These are phyloP conservation scores for Hydrophis major DNA, from an alignment of 2,797 vertebrate species.

Conservation along the genomic window DNA sequence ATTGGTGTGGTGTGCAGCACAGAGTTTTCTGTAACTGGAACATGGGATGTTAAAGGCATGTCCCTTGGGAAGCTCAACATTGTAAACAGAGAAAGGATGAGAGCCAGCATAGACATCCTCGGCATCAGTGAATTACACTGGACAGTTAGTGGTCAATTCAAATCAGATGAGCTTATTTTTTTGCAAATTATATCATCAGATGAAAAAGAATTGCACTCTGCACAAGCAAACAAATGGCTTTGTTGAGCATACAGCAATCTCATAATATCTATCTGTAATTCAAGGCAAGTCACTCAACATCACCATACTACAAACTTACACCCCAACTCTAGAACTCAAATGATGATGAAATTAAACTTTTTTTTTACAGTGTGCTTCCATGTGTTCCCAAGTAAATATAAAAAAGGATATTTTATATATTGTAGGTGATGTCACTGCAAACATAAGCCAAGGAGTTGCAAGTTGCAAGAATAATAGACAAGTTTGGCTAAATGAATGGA, in stretches of 20 bases:
- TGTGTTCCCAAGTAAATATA: not conserved
- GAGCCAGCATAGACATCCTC: not conserved
- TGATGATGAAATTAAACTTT: not conserved
- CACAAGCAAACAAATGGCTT: not conserved
- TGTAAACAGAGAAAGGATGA: not conserved
- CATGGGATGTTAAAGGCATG: not conserved
- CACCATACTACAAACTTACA: not conserved
- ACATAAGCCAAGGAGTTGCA: not conserved
- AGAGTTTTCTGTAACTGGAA: not conserved
- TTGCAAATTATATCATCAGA: not conserved
- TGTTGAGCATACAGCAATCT: not conserved
- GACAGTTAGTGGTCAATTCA: not conserved
- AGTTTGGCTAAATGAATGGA: not conserved
- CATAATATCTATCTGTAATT: not conserved
- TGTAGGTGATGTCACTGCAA: not conserved
- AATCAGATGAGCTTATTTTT: not conserved
- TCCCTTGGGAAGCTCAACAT: not conserved
- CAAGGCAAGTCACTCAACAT: not conserved
- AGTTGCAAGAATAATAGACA: not conserved
- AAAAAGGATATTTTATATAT: not conserved
- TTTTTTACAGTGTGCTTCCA: not conserved
- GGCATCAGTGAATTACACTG: not conserved
- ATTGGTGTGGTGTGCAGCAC: not conserved
- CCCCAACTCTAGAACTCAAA: not conserved
- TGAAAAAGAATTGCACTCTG: not conserved